Conservation (phyloP, 2,888 invertebrate genomes). For the Philereme vetulata region DNA sequence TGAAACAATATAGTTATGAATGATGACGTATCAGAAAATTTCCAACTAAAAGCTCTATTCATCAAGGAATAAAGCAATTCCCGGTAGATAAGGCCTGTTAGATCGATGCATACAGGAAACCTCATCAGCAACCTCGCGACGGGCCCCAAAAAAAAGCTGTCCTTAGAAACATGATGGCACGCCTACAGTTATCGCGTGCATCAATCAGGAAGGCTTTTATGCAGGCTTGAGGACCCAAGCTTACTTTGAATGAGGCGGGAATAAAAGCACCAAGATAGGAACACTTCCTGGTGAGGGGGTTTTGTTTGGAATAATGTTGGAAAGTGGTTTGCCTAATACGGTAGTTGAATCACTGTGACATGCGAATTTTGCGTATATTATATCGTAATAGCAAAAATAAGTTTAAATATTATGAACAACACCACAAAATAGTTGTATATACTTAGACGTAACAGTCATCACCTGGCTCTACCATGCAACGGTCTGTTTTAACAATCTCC, state of each 20-base stretch:
- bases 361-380: too few species aligned
- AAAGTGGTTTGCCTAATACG: too few species aligned
- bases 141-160: constrained; percentile 32
- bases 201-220: constrained; percentile 29
- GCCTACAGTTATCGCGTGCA: constrained; percentile 31
- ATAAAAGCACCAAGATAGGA: constrained; percentile 11
- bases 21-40: background rate
- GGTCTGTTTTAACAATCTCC: too few species aligned
- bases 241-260: constrained; percentile 7
- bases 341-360: too few species aligned
- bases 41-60: constrained; percentile 4
- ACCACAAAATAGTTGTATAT: too few species aligned
- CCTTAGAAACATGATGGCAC: constrained; percentile 21
- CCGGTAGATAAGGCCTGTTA: constrained; percentile 24
- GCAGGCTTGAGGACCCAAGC: constrained; percentile 24
- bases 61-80: constrained; percentile 2
- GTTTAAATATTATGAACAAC: too few species aligned
- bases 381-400: too few species aligned
- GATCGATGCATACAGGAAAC: constrained; percentile 32
- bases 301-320: too few species aligned
- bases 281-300: background rate
- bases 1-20: constrained; percentile 10
- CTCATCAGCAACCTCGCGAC: constrained; percentile 22
- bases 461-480: too few species aligned
- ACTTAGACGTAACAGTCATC: too few species aligned